phyloP scores from a whole-genome alignment of 1,140 invertebrate genomes.

The Drosophila bocqueti region DNA sequence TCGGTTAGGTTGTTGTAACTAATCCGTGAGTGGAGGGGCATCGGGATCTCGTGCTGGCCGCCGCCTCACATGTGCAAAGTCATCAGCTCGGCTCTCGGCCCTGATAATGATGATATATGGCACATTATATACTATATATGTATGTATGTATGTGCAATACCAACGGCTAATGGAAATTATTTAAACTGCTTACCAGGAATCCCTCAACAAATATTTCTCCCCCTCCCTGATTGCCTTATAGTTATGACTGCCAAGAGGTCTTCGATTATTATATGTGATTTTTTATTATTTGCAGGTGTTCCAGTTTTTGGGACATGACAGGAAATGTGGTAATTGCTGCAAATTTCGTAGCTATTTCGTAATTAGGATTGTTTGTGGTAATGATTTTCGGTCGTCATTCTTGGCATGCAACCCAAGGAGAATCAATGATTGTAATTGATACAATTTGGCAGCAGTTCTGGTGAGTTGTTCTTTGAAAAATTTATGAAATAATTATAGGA shows the following conservation, averaged over 20 bases:
- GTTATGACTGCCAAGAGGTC: constrained; percentile 41
- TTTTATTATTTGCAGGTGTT: constrained; percentile 52
- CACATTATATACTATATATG: constrained; percentile 50
- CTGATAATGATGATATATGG: constrained; percentile 82
- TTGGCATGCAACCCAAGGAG: constrained; percentile 38
- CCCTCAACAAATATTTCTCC: constrained; percentile 39
- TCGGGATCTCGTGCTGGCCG: constrained; percentile 37
- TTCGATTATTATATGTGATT: constrained; percentile 59
- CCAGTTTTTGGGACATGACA: constrained; percentile 30
- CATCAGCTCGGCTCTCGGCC: constrained; percentile 63
- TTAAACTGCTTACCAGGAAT: constrained; percentile 73
- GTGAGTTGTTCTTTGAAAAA: constrained; percentile 12
- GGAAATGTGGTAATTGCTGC: constrained; percentile 70
- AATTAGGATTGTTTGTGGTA: constrained; percentile 56
- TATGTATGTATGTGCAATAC: constrained; percentile 2
- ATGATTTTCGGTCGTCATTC: constrained; percentile 42
- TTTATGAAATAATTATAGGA: constrained; percentile 33
- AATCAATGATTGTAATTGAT: constrained; percentile 50
- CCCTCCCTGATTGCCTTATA: constrained; percentile 39
- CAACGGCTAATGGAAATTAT: constrained; percentile 68
- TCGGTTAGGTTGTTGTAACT: constrained; percentile 61
- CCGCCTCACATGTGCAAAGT: constrained; percentile 82
- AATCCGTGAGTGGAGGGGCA: constrained; percentile 51
- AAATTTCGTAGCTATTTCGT: constrained; percentile 62
- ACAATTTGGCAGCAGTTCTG: constrained; percentile 23